Evolutionary conservation across 2,888 invertebrate species (phyloP), one percentile per base, ranked within the genome.

Genomic region (Xestia c-nigrum): DNA sequence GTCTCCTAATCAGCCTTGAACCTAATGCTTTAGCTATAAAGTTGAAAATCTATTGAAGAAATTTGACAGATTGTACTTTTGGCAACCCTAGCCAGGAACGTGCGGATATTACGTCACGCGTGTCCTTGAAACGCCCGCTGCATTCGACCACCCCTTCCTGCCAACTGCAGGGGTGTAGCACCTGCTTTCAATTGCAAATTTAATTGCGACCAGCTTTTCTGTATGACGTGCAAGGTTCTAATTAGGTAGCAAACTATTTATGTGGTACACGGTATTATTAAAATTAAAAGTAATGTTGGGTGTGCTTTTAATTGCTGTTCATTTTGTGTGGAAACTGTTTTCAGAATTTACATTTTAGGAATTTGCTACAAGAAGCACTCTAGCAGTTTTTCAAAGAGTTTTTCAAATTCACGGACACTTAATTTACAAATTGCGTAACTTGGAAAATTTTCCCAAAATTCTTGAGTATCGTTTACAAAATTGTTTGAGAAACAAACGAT

Each of bases 81-180:
- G 72, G n/a, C 72, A 84, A 70, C 84, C 84, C 84, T 84, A 84
- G 12, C 3, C 14, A 61, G 55, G 40, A 66, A 72, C 80, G 70
- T 80, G 80, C 70, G 65, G 78, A 85, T 87, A 86, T 91, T 89
- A 92, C 92, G 91, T 92, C 91, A 93, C 75, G 52, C 75, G 52
- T 84, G 92, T 83, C 92, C 92, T 92, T 93, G 92, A 92, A 92
- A 87, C 84, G 64, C 86, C 68, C 69, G 68, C 55, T 89, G 86
- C 90, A 90, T 87, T 85, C 50, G 71, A 78, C 75, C 82, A 84
- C 86, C 89, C 89, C 78, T 85, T 82, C 83, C 83, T 82, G 76
- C 81, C 68, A 71, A 75, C 72, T 81, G 83, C 79, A 85, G 76
- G 86, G 86, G 79, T 83, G 65, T 70, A 86, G 16, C 75, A 63